Evolutionary conservation across 2,113 vertebrate species (phyloP), one percentile per base, ranked within the genome.

Genomic region (Cyprinodon tularosa): DNA sequence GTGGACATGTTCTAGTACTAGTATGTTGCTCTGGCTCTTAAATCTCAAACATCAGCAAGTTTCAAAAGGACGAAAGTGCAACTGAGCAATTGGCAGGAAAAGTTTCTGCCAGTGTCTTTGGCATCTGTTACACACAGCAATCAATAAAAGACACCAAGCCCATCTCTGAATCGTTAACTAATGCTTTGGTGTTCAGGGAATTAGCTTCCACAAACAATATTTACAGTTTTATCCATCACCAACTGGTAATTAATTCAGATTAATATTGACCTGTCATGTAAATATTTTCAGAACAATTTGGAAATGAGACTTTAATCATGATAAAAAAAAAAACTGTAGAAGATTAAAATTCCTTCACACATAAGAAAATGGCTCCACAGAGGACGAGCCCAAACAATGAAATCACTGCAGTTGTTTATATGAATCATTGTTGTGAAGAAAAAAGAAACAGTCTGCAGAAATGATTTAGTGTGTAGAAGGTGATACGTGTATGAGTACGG

Each of bases 71-170:
- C 67, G 63, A 87, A 89, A 77, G 79, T 82, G 88, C 83, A 80
- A 83, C 79, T 60, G 77, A 75, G 80, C 82, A 89, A 67, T 80
- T 85, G 66, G 80, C 77, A 86, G 81, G 62, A 82, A 80, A 86
- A 65, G 62, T 69, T 80, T 81, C 74, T 73, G 75, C 72, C 72
- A 76, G 47, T 71, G 0, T 53, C 72, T 36, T 44, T 53, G 74
- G 81, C 78, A 67, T 86, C 79, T 62, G 48, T 83, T 87, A 78
- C 75, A 85, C 78, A 76, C 48, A 61, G 48, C 60, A 77, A 88
- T 91, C 86, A 50, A 87, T 87, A 69, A 6, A 29, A 62, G 70
- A 53, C 57, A 38, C 67, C 50, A n/a, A 60, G 60, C 59, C 65
- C 37, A 44, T 15, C 22, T 71, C 20, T 17, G 57, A 79, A 44